Percentiles rank a stretch among this genome's conserved stretches.
Evolutionary conservation across 1,140 invertebrate genomes (phyloP).

Genomic region (Reticulitermes speratus): DNA sequence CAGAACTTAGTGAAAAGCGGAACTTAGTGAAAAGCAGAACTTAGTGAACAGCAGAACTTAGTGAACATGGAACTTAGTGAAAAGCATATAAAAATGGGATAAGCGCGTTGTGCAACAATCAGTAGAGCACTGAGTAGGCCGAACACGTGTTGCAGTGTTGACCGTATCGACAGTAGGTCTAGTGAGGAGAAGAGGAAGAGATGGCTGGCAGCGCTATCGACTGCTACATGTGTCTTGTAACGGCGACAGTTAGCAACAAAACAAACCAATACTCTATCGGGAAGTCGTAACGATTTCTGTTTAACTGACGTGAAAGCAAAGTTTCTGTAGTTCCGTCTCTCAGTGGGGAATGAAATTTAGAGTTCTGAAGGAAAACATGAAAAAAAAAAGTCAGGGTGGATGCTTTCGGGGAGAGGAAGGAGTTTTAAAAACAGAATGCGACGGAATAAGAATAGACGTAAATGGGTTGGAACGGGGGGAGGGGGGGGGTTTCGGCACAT

Average conservation of each 20-base stretch:
- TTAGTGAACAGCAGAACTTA: too few relatives aligned
- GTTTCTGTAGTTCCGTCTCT: not conserved
- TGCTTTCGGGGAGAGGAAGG: too few relatives aligned
- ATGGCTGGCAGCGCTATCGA: not conserved
- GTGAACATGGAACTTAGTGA: too few relatives aligned
- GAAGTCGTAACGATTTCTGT: not conserved
- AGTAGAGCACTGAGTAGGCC: not conserved
- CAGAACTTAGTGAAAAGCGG: too few relatives aligned
- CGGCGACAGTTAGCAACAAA: slow-evolving; percentile 2
- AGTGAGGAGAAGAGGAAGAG: too few relatives aligned
- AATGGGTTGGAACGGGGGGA: slow-evolving; percentile 4
- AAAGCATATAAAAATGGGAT: too few relatives aligned
- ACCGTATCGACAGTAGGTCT: not conserved
- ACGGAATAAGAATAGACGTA: not conserved
- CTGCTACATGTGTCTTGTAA: not conserved
- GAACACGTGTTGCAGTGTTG: not conserved
- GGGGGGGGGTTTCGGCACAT: not conserved
- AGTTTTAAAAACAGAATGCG: not conserved
- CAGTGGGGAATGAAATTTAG: slow-evolving; percentile 3
- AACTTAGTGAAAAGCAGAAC: too few relatives aligned
- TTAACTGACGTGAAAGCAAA: not conserved
- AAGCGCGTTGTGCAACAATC: too few relatives aligned
- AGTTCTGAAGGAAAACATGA: not conserved
- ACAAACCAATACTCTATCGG: not conserved
- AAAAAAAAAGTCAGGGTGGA: not conserved